These are phyloP conservation scores for Alligator sinensis DNA, from an alignment of 2,113 vertebrate species.

Conservation along the genomic window DNA sequence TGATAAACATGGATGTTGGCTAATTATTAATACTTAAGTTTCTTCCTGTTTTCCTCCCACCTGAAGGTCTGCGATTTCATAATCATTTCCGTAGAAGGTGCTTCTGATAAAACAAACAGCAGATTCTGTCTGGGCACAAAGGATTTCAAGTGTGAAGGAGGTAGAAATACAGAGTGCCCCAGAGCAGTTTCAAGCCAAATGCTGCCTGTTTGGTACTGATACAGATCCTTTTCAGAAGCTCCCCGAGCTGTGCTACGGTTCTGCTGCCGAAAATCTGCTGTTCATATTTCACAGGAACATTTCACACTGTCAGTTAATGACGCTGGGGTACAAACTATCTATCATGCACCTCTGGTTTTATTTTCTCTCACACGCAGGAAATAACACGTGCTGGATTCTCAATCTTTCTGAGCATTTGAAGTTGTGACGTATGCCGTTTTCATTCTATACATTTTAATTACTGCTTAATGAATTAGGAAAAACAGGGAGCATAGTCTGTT, in stretches of 20 bases:
- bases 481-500: not conserved
- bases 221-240: conserved; percentile 6
- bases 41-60: not conserved
- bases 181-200: not conserved
- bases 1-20: not conserved
- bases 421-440: not conserved
- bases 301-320: not conserved
- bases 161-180: not conserved
- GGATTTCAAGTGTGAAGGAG: not conserved
- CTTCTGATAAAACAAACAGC: not conserved
- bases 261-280: not conserved
- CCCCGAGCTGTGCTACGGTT: not conserved
- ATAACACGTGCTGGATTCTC: not conserved
- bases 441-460: not conserved
- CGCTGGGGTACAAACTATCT: not conserved
- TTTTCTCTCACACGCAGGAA: not conserved
- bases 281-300: not conserved
- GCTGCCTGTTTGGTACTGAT: not conserved
- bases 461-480: not conserved
- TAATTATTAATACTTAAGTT: not conserved
- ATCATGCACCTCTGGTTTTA: not conserved
- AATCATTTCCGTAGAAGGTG: not conserved
- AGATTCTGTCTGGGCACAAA: not conserved
- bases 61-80: not conserved
- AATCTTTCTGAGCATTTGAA: not conserved